Evolutionary conservation across 2,888 invertebrate genomes (phyloP).

Genomic region (Orchestes rusci): DNA sequence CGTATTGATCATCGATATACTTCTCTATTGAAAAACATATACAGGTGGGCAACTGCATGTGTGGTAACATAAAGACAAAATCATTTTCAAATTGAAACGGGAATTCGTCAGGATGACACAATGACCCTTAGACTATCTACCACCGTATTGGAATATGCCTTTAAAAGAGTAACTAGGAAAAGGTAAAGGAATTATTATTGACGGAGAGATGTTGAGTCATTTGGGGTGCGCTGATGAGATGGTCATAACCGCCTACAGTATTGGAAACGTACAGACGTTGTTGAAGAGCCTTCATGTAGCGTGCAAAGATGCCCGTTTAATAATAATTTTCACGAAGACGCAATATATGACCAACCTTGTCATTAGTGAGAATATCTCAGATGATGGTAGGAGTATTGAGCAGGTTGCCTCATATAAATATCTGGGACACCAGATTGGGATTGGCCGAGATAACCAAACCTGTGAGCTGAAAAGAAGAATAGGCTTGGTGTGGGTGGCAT

Average conservation of each 20-base stretch:
- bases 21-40: not conserved
- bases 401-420: not conserved
- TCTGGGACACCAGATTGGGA: no score
- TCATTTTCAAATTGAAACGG: not conserved
- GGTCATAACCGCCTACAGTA: not conserved
- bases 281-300: not conserved
- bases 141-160: not conserved
- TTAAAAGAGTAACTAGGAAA: not conserved
- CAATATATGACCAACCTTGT: slow-evolving; percentile 1
- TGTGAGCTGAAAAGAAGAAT: no score
- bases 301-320: not conserved
- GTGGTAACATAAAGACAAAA: no score
- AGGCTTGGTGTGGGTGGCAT: no score
- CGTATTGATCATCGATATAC: not conserved
- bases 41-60: not conserved
- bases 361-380: not conserved
- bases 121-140: not conserved
- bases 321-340: slow-evolving; percentile 4
- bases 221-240: not conserved
- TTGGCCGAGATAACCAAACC: no score
- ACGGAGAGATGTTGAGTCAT: no score
- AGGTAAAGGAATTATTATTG: not conserved
- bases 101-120: not conserved
- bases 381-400: not conserved
- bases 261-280: no score